Evolutionary conservation across 2,888 invertebrate species (phyloP).

Genomic region (Ditylenchus weischeri): DNA sequence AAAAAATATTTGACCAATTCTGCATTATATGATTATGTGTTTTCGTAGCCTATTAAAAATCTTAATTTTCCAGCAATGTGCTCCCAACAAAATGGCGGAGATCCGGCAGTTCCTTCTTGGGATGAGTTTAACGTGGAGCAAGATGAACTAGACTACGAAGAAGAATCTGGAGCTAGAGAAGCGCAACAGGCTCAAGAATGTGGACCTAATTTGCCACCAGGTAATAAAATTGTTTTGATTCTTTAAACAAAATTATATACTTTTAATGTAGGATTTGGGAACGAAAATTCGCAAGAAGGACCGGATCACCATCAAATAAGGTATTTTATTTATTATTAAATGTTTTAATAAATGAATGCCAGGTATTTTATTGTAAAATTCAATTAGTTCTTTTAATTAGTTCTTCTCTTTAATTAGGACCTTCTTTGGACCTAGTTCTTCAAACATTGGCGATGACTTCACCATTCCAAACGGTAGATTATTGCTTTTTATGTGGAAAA

Average conservation of each 20-base stretch:
- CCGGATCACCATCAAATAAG: too few relatives aligned
- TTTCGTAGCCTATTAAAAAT: too few relatives aligned
- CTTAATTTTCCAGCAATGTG: too few relatives aligned
- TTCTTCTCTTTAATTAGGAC: too few relatives aligned
- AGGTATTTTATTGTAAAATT: too few relatives aligned
- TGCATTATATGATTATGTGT: too few relatives aligned
- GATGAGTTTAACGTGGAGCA: slow-evolving; percentile 23
- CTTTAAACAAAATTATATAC: background rate
- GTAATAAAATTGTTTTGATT: slow-evolving; percentile 10
- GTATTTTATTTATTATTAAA: too few relatives aligned
- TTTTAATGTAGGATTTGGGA: slow-evolving; percentile 19
- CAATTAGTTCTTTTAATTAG: too few relatives aligned
- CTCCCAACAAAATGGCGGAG: background rate
- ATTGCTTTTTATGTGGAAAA: background rate
- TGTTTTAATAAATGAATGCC: too few relatives aligned
- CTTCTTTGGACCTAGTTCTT: slow-evolving; percentile 7
- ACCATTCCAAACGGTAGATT: slow-evolving; percentile 19
- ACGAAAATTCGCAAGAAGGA: slow-evolving; percentile 16
- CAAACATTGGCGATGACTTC: slow-evolving; percentile 13
- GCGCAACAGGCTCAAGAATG: slow-evolving; percentile 16
- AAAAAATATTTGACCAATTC: too few relatives aligned
- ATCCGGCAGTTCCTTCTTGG: slow-evolving; percentile 23
- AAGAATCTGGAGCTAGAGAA: background rate
- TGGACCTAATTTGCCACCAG: slow-evolving; percentile 23
- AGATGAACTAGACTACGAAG: too few relatives aligned